Evolutionary conservation across 2,888 invertebrate genomes (phyloP).

Genomic region (Phorcus lineatus): DNA sequence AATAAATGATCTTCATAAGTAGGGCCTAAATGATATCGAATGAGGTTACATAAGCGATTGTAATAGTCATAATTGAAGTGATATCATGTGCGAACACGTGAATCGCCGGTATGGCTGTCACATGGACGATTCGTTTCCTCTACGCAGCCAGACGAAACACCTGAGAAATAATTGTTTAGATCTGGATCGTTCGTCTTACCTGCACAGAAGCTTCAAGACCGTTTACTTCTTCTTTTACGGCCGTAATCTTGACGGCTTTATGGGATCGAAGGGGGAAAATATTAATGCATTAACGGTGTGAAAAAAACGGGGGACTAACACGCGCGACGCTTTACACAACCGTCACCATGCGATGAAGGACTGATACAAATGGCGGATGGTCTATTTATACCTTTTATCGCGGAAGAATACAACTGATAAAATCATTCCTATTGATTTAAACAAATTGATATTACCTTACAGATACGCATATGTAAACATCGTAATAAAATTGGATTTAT

Average conservation of each 20-base stretch:
- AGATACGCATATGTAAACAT: too few relatives aligned
- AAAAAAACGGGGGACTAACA: background rate
- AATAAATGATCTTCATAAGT: background rate
- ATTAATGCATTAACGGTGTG: background rate
- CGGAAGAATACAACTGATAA: background rate
- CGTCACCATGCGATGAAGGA: background rate
- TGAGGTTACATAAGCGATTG: background rate
- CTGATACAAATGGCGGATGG: slow-evolving; percentile 15
- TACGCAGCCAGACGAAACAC: background rate
- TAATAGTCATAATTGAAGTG: background rate
- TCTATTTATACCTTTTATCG: background rate
- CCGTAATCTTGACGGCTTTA: slow-evolving; percentile 67
- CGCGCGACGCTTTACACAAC: background rate
- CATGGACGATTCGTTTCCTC: background rate
- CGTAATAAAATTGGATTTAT: too few relatives aligned
- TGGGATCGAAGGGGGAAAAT: slow-evolving; percentile 36
- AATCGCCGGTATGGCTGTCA: background rate
- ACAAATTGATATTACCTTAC: too few relatives aligned
- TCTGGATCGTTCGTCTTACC: slow-evolving; percentile 44
- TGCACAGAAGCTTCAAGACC: slow-evolving; percentile 59
- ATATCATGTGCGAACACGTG: background rate
- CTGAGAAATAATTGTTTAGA: too few relatives aligned
- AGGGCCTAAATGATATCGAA: background rate
- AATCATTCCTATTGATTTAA: too few relatives aligned
- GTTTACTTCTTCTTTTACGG: slow-evolving; percentile 56